Evolutionary conservation across 1,140 invertebrate genomes (phyloP), one percentile per base, ranked within the genome.

Genomic region (Cydia amplana): DNA sequence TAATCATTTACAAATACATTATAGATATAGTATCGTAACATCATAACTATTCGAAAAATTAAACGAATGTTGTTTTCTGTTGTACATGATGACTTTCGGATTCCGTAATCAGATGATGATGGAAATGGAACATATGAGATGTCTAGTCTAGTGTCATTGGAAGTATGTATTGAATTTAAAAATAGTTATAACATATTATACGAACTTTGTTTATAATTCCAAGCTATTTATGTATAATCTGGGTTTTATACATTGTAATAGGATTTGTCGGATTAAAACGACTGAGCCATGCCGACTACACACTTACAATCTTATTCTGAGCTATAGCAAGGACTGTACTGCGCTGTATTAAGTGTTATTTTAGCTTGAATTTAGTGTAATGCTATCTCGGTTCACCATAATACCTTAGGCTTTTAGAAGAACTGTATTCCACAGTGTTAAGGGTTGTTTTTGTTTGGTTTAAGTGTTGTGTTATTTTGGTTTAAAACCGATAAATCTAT

Each of bases 121-220:
- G 25, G 25, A 25, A 25, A n/a, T n/a, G n/a, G n/a, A n/a, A n/a
- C n/a, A n/a, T n/a, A n/a, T n/a, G n/a, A n/a, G n/a, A n/a, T 25
- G 25, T 25, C 3, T n/a, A n/a, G 25, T 25, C 25, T 1, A 32
- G 5, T 32, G 32, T 32, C 32, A 32, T 32, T 32, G n/a, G n/a
- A n/a, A n/a, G n/a, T n/a, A n/a, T n/a, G n/a, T n/a, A n/a, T n/a
- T n/a, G n/a, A n/a, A n/a, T n/a, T 46, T 14, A 7, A 46, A 46
- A 46, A 46, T 46, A 2, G 4, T 46, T 46, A 46, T 14, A 46
- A 46, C 2, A 46, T 16, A 46, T 46, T 46, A 46, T 46, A 14
- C 40, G 9, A 32, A n/a, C 36, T 40, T 70, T 70, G 65, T 70
- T 70, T 70, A 70, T 70, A 70, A 70, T 70, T 70, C 65, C 28